phyloP scores from a whole-genome alignment of 2,797 vertebrate species.

The Steatocranus sp. region DNA sequence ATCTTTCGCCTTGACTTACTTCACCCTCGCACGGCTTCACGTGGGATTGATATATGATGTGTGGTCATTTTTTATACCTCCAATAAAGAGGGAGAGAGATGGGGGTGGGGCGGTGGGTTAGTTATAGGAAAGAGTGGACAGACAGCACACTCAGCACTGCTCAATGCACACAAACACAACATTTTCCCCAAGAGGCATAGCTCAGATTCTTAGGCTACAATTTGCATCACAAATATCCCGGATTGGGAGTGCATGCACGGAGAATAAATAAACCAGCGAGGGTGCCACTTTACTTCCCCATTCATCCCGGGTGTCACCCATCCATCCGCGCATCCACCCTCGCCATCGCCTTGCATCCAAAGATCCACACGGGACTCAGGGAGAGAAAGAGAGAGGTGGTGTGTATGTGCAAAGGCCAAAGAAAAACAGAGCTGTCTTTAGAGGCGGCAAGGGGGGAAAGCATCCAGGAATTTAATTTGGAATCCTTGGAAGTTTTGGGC shows the following conservation, averaged over 20 bases:
- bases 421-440: slow-evolving; percentile 11
- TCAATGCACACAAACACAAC: slow-evolving; percentile 19
- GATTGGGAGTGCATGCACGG: slow-evolving; percentile 30
- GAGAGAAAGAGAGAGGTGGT: background rate
- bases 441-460: background rate
- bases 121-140: slow-evolving; percentile 3
- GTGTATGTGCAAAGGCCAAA: slow-evolving; percentile 1
- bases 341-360: background rate
- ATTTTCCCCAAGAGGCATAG: slow-evolving; percentile 55
- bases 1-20: slow-evolving; percentile 13
- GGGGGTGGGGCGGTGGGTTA: background rate
- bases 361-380: background rate
- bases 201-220: slow-evolving; percentile 52
- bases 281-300: slow-evolving; percentile 16
- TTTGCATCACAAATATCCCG: slow-evolving; percentile 71
- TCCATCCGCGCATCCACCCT: slow-evolving; percentile 32
- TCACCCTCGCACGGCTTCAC: background rate
- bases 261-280: slow-evolving; percentile 49
- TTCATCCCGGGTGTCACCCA: slow-evolving; percentile 24
- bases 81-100: background rate
- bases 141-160: slow-evolving; percentile 5
- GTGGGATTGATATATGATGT: background rate
- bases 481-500: background rate
- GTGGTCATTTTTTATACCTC: background rate
- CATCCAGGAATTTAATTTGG: background rate